These are phyloP conservation scores for Pseudomyrmex concolor DNA, from an alignment of 1,140 invertebrate genomes.

Conservation along the genomic window DNA sequence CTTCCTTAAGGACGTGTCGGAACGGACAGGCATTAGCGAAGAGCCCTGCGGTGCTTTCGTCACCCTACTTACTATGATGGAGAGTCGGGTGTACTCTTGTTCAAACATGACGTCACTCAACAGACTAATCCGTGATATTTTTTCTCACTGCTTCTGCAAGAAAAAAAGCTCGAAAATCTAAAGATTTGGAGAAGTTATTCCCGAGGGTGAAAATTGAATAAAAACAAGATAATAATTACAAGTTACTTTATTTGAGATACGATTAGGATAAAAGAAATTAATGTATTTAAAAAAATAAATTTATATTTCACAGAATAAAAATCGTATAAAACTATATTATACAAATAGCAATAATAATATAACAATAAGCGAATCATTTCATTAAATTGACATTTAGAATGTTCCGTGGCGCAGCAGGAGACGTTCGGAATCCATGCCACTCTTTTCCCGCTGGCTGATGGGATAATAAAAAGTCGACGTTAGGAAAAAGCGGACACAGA, in stretches of 20 bases:
- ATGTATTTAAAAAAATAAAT: no score
- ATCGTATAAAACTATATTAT: not conserved
- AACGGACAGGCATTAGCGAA: slow-evolving; percentile 43
- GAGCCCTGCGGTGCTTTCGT: slow-evolving; percentile 38
- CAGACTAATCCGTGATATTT: slow-evolving; percentile 23
- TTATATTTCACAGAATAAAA: not conserved
- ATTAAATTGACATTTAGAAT: slow-evolving; percentile 15
- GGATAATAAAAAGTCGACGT: slow-evolving; percentile 41
- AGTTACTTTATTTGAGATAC: not conserved
- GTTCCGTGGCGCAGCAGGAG: not conserved
- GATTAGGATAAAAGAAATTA: no score
- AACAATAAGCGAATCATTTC: not conserved
- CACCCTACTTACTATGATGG: slow-evolving; percentile 47
- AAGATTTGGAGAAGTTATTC: not conserved
- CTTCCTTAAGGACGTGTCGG: slow-evolving; percentile 39
- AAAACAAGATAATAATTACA: not conserved
- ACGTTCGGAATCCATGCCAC: slow-evolving; percentile 31
- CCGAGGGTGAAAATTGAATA: not conserved
- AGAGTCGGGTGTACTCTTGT: slow-evolving; percentile 31
- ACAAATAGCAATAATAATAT: not conserved
- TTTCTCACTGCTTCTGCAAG: not conserved
- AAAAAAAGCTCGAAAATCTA: not conserved
- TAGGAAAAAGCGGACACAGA: slow-evolving; percentile 45
- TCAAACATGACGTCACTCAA: slow-evolving; percentile 34
- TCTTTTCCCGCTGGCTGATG: slow-evolving; percentile 24